Percentiles rank a stretch among this genome's conserved stretches.
These are phyloP conservation scores for Lasioglossum albipes DNA, from an alignment of 1,140 invertebrate genomes.

Conservation along the genomic window DNA sequence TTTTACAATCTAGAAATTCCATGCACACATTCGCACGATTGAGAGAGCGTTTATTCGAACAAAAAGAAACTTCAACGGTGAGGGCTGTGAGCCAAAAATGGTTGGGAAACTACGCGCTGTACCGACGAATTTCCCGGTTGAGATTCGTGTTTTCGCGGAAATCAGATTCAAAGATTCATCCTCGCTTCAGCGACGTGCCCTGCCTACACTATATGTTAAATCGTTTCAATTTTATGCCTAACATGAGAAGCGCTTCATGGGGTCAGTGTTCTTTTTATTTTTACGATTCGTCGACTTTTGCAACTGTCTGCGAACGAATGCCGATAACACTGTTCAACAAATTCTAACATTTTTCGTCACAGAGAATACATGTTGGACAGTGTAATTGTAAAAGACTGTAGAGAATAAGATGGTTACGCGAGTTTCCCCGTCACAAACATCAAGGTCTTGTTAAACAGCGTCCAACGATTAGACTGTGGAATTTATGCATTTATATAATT, in stretches of 20 bases:
- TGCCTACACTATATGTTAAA: not conserved
- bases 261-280: not conserved
- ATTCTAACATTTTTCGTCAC: no score
- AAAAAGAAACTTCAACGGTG: no score
- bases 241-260: not conserved
- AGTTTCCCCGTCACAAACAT: not conserved
- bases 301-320: no score
- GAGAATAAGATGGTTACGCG: not conserved
- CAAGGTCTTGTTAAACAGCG: not conserved
- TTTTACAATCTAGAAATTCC: no score
- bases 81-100: no score
- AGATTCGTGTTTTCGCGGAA: not conserved
- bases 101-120: no score
- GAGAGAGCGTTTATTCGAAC: no score
- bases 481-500: no score
- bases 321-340: no score
- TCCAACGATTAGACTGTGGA: no score
- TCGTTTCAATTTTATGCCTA: not conserved
- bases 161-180: conserved; percentile 6
- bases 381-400: not conserved
- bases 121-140: conserved; percentile 19
- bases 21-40: no score
- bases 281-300: not conserved
- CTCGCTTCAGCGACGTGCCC: not conserved
- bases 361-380: not conserved